phyloP scores from a whole-genome alignment of 1,140 invertebrate species.

The Xylocopa sonorina region DNA sequence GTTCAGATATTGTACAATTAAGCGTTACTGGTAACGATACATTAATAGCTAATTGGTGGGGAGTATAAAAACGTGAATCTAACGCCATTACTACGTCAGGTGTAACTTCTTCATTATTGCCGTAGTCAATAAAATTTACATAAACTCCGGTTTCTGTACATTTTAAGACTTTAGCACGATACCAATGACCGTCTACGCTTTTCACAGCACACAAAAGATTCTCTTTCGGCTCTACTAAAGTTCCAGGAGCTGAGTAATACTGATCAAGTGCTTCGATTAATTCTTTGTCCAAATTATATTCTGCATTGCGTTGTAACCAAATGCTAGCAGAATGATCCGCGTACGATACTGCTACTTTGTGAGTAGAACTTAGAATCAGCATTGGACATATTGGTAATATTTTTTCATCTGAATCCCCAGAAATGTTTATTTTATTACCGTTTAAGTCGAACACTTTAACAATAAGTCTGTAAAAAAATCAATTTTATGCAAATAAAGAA shows the following conservation, averaged over 20 bases:
- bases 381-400: constrained; percentile 83
- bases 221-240: constrained; percentile 71
- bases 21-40: constrained; percentile 75
- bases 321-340: constrained; percentile 82
- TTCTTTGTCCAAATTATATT: constrained; percentile 76
- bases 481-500: constrained; percentile 28
- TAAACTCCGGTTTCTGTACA: constrained; percentile 43
- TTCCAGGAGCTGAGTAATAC: constrained; percentile 82
- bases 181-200: constrained; percentile 84
- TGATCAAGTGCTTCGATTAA: constrained; percentile 83
- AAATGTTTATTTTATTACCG: constrained; percentile 84
- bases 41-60: constrained; percentile 82
- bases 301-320: constrained; percentile 83
- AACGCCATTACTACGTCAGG: constrained; percentile 69
- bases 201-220: constrained; percentile 84
- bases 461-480: constrained; percentile 81
- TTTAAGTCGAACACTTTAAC: constrained; percentile 83
- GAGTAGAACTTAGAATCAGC: constrained; percentile 82
- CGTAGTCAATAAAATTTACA: constrained; percentile 83
- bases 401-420: constrained; percentile 78
- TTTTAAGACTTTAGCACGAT: constrained; percentile 71
- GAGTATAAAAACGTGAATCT: constrained; percentile 82
- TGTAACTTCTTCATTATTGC: constrained; percentile 78
- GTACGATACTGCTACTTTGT: constrained; percentile 81
- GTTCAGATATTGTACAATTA: constrained; percentile 71